Evolutionary conservation across 2,797 vertebrate species (phyloP).

Genomic region (Enteromius mattozi): DNA sequence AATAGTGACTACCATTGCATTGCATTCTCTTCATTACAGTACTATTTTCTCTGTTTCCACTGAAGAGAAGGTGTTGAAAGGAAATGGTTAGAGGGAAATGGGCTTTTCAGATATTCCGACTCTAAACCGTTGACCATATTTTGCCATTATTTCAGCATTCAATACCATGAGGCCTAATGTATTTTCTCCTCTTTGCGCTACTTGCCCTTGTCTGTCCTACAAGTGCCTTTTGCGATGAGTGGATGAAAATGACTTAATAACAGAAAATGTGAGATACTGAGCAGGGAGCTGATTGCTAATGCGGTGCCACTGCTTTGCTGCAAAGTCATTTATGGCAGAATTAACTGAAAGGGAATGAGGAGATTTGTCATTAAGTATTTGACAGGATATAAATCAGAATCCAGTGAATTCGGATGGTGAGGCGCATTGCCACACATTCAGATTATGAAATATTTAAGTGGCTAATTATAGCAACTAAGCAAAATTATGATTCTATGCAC

Average conservation of each 20-base stretch:
- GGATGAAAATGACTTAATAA: constrained; percentile 46
- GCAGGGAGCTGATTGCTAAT: constrained; percentile 37
- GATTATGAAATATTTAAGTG: constrained; percentile 43
- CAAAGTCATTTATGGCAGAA: constrained; percentile 31
- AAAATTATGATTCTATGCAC: constrained; percentile 12
- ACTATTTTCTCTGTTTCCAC: neutral
- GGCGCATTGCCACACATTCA: constrained; percentile 20
- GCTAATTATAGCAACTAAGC: constrained; percentile 48
- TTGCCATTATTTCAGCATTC: constrained; percentile 30
- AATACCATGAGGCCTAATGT: constrained; percentile 8
- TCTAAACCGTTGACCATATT: neutral
- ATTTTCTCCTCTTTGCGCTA: constrained; percentile 15
- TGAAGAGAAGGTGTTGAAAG: neutral
- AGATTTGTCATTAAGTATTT: constrained; percentile 41
- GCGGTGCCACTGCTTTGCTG: constrained; percentile 5
- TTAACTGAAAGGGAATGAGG: constrained; percentile 45
- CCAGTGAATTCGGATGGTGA: constrained; percentile 26
- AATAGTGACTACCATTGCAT: constrained; percentile 16
- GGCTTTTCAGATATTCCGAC: neutral
- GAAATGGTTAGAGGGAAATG: constrained; percentile 18
- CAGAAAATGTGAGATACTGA: constrained; percentile 19
- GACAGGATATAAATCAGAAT: constrained; percentile 50
- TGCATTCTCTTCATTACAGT: constrained; percentile 7
- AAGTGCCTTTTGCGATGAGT: constrained; percentile 37
- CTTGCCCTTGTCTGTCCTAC: constrained; percentile 38